Conservation (phyloP, 2,113 vertebrate species). For the Tamias sibiricus region DNA sequence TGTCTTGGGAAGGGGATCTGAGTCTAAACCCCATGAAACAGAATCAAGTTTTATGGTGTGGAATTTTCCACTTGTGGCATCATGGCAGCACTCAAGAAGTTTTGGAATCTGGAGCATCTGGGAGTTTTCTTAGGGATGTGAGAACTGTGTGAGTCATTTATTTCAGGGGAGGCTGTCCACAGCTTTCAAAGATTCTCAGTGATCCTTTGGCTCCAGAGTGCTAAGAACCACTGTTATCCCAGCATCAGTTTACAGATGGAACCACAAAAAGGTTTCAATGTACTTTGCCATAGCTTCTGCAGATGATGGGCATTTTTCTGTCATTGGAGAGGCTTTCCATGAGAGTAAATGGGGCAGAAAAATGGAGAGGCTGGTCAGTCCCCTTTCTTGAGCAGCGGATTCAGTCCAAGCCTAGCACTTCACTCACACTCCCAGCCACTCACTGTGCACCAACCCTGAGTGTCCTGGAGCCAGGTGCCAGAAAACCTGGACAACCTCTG, state of each 20-base stretch:
- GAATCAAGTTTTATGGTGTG: background rate
- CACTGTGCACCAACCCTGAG: background rate
- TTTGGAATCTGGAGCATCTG: background rate
- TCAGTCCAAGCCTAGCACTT: background rate
- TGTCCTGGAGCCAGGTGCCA: rapidly evolving
- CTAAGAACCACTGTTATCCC: background rate
- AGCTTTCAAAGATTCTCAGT: background rate
- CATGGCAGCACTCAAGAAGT: background rate
- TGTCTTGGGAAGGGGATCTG: background rate
- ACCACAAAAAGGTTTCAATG: background rate
- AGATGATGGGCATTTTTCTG: background rate
- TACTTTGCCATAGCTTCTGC: background rate
- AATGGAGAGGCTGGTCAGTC: background rate
- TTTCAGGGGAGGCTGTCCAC: background rate
- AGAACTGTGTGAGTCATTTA: background rate
- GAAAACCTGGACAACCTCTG: background rate
- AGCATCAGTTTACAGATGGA: slow-evolving; percentile 1
- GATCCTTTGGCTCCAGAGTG: background rate
- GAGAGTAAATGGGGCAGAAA: background rate
- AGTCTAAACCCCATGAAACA: background rate
- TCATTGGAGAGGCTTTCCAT: background rate
- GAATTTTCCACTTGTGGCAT: background rate
- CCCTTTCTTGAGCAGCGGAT: background rate
- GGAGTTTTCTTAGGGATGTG: background rate
- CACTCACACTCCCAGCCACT: too few relatives aligned